Base-by-base conservation (phyloP, 1,140 invertebrate species). In the Onthophagus taurus region DNA sequence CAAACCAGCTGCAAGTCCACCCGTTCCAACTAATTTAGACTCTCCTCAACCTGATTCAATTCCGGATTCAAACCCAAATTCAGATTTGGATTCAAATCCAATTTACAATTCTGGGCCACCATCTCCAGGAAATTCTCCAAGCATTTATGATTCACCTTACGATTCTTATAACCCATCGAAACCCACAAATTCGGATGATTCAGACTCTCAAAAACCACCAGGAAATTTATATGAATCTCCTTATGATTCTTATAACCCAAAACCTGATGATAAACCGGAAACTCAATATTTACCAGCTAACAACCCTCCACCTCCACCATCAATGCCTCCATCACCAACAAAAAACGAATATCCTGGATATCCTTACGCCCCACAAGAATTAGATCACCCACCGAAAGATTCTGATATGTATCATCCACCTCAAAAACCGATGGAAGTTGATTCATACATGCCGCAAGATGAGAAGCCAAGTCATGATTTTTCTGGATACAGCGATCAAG, bases 121-220 rank as follows among this genome's bases (percentile, higher is more conserved):
- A 38, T 23, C 23, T 13, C 9, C 24, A 12, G 16, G 18, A 17
- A 42, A 55, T 44, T 33, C 50, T n/a, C n/a, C n/a, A n/a, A n/a
- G n/a, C n/a, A n/a, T n/a, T 29, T 57, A 60, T 24, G 31, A 42
- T 34, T 57, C 58, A 8, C 57, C 58, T n/a, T 57, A 50, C 42
- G 53, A 13, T 37, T 58, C 56, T 14, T 59, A 61, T 16, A 55
- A 62, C 48, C 57, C 62, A 45, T 52, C 57, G n/a, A 6, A 6
- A 26, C 6, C 23, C 6, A 6, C 19, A 42, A 52, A 35, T 39
- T 52, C 29, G 30, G 48, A 47, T 9, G 12, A 26, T 11, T 8
- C 13, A 14, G 31, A 41, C 37, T 30, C 42, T 36, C 42, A 36
- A 31, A 42, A 29, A 12, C 36, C 39, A 21, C 9, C 43, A 7